Evolutionary conservation across 2,888 invertebrate genomes (phyloP).

Genomic region (Empis stercorea): DNA sequence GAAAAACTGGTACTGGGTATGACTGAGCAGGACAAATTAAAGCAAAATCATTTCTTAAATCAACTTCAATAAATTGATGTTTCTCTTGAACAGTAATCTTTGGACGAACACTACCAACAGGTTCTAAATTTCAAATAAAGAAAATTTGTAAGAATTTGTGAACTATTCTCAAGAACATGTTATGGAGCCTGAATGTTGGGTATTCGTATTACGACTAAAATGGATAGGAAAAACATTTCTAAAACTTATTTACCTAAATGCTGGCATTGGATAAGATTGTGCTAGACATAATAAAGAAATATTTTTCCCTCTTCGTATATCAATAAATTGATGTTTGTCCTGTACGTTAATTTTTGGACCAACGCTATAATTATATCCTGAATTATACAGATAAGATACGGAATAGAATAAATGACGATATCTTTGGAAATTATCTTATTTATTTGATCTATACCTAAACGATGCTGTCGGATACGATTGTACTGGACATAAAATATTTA

Average conservation of each 20-base stretch:
- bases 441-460: neutral
- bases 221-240: neutral
- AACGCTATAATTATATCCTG: no score
- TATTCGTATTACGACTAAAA: no score
- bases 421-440: no score
- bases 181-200: neutral
- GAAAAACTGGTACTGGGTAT: constrained; percentile 38
- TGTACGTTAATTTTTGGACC: constrained; percentile 44
- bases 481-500: constrained; percentile 54
- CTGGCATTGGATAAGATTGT: constrained; percentile 53
- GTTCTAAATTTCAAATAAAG: constrained; percentile 28
- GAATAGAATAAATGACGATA: no score
- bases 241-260: constrained; percentile 39
- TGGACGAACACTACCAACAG: constrained; percentile 47
- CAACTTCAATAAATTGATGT: constrained; percentile 26
- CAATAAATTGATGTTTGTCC: constrained; percentile 33
- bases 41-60: constrained; percentile 36
- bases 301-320: constrained; percentile 16
- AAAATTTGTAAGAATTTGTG: no score
- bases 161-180: no score
- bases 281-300: constrained; percentile 45
- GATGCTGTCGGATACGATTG: constrained; percentile 60
- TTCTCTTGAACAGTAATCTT: constrained; percentile 48
- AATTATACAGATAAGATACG: neutral
- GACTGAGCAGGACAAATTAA: constrained; percentile 64